A percentile compares a stretch with the other conserved stretches of the same genome.
phyloP scores from a whole-genome alignment of 1,140 invertebrate genomes.

The Megalopta genalis region DNA sequence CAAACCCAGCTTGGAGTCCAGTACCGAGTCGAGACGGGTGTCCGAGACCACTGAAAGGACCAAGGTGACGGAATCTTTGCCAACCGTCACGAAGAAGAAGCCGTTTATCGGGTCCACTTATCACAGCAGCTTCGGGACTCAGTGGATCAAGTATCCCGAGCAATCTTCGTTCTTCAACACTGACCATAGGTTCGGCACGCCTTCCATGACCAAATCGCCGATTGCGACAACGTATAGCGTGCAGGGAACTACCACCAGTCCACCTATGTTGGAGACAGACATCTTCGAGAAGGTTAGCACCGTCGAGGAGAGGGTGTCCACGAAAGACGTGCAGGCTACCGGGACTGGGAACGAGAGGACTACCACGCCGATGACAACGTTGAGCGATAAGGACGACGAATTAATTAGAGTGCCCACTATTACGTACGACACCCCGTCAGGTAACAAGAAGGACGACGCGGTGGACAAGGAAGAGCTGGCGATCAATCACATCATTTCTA shows the following conservation, averaged over 20 bases:
- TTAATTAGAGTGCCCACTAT: conserved; percentile 81
- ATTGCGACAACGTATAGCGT: conserved; percentile 21
- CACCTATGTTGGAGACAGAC: background rate
- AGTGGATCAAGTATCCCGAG: conserved; percentile 52
- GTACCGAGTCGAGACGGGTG: conserved; percentile 12
- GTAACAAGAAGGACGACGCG: conserved; percentile 73
- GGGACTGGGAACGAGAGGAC: conserved; percentile 36
- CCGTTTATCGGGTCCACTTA: background rate
- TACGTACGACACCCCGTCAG: conserved; percentile 75
- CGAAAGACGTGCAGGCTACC: conserved; percentile 36
- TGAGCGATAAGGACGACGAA: conserved; percentile 59
- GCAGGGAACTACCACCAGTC: conserved; percentile 26
- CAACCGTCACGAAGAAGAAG: background rate
- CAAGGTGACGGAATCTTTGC: conserved; percentile 9
- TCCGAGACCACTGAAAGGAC: conserved; percentile 7
- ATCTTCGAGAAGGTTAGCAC: conserved; percentile 31
- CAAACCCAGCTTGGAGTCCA: conserved; percentile 54
- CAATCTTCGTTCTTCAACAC: background rate
- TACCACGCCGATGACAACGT: conserved; percentile 69
- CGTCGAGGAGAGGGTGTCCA: conserved; percentile 55
- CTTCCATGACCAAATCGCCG: conserved; percentile 28
- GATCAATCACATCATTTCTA: conserved; percentile 83
- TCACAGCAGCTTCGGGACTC: background rate
- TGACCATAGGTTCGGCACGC: conserved; percentile 6
- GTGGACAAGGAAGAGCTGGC: conserved; percentile 76